Conservation (phyloP, 2,113 vertebrate species). For the Phaetusa simplex region DNA sequence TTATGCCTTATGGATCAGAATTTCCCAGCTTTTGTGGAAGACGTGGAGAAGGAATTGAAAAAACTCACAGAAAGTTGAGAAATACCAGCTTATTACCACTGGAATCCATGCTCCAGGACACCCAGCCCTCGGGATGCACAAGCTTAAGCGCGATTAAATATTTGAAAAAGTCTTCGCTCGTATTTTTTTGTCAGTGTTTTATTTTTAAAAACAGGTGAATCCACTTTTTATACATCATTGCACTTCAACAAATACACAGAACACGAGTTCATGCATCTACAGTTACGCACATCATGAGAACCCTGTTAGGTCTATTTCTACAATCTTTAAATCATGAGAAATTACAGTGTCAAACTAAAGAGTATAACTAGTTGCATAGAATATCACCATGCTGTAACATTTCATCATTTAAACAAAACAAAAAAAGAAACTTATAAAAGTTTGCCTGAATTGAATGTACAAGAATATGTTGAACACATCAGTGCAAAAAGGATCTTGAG, state of each 20-base stretch:
- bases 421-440: conserved; percentile 84
- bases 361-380: conserved; percentile 97
- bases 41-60: conserved; percentile 84
- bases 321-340: conserved; percentile 80
- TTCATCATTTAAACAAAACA: conserved; percentile 71
- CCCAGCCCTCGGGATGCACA: background rate
- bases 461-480: conserved; percentile 88
- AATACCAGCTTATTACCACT: background rate
- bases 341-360: conserved; percentile 85
- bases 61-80: conserved; percentile 76
- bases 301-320: conserved; percentile 83
- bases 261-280: conserved; percentile 95
- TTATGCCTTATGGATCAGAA: conserved; percentile 86
- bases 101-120: background rate
- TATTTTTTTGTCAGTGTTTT: conserved; percentile 76
- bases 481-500: conserved; percentile 95
- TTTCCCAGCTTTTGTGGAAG: conserved; percentile 89
- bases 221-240: conserved; percentile 92
- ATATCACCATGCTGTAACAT: conserved; percentile 94
- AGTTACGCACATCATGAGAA: conserved; percentile 84
- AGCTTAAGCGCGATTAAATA: background rate
- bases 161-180: background rate
- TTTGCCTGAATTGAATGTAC: conserved; percentile 82
- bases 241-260: conserved; percentile 92
- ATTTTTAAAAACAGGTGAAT: conserved; percentile 97